These are phyloP conservation scores for Bombycilla garrulus DNA, from an alignment of 2,113 vertebrate species.

Conservation along the genomic window DNA sequence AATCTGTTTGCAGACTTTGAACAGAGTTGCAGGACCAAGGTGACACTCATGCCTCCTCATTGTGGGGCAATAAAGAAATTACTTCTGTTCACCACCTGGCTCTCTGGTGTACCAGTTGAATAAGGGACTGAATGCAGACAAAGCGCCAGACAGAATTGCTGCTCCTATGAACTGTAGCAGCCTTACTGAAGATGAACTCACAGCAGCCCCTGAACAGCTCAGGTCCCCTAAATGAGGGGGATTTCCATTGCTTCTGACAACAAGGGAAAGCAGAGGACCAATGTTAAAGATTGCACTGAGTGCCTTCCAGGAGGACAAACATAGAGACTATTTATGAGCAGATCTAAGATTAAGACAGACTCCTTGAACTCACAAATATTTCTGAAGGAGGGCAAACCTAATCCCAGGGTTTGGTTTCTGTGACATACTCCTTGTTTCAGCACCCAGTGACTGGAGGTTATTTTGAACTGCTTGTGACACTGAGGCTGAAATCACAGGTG, in stretches of 20 bases:
- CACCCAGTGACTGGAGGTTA: not conserved
- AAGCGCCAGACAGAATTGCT: not conserved
- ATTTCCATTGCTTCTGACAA: not conserved
- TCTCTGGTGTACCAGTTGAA: not conserved
- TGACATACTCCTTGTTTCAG: not conserved
- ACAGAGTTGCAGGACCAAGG: not conserved
- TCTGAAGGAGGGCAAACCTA: not conserved
- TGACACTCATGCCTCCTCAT: not conserved
- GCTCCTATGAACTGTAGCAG: not conserved
- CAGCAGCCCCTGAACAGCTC: not conserved
- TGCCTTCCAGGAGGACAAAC: not conserved
- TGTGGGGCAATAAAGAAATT: not conserved
- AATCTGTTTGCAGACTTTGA: not conserved
- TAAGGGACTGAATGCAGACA: not conserved
- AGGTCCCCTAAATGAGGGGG: fast-evolving
- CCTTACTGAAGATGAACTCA: not conserved
- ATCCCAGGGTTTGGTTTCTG: not conserved
- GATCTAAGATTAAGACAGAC: not conserved
- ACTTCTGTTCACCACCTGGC: not conserved
- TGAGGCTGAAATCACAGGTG: not conserved
- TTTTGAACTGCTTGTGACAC: not conserved
- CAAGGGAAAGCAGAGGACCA: not conserved
- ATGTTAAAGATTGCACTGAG: not conserved
- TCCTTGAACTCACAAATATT: fast-evolving
- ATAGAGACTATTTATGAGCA: not conserved